Evolutionary conservation across 1,140 invertebrate genomes (phyloP).

Genomic region (Drosophila sulfurigaster): DNA sequence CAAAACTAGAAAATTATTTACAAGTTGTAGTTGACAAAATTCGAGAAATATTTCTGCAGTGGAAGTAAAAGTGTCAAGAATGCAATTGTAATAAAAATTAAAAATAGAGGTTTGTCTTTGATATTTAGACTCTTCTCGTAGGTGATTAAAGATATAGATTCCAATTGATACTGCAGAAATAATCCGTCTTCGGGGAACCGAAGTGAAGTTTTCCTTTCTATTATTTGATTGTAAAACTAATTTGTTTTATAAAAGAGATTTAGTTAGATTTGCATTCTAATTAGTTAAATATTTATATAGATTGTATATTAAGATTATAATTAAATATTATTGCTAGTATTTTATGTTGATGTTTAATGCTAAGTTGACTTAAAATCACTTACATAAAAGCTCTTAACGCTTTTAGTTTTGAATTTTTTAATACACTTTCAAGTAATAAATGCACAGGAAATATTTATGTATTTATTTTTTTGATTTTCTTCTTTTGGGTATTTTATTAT

Average conservation of each 20-base stretch:
- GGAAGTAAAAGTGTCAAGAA: background rate
- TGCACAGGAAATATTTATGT: slow-evolving; percentile 46
- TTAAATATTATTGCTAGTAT: slow-evolving; percentile 25
- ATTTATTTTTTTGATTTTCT: background rate
- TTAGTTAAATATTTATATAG: slow-evolving; percentile 2
- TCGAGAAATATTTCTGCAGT: background rate
- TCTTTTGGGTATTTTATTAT: slow-evolving; percentile 1
- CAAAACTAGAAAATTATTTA: slow-evolving; percentile 18
- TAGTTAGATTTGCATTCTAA: slow-evolving; percentile 17
- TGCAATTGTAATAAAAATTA: background rate
- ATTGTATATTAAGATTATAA: slow-evolving; percentile 18
- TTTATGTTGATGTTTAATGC: slow-evolving; percentile 29
- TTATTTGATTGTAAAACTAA: slow-evolving; percentile 23
- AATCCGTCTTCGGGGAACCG: background rate
- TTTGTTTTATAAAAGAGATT: slow-evolving; percentile 25
- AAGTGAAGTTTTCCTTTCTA: background rate
- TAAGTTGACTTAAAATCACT: slow-evolving; percentile 53
- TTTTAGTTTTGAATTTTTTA: slow-evolving; percentile 33
- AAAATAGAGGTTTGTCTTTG: no score
- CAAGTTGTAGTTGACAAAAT: background rate
- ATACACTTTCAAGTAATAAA: slow-evolving; percentile 45
- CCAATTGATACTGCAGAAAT: background rate
- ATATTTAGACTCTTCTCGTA: no score
- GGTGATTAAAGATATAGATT: no score
- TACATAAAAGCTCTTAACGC: slow-evolving; percentile 48